These are phyloP conservation scores for Amphipoea oculea DNA, from an alignment of 2,888 invertebrate species.

Conservation along the genomic window DNA sequence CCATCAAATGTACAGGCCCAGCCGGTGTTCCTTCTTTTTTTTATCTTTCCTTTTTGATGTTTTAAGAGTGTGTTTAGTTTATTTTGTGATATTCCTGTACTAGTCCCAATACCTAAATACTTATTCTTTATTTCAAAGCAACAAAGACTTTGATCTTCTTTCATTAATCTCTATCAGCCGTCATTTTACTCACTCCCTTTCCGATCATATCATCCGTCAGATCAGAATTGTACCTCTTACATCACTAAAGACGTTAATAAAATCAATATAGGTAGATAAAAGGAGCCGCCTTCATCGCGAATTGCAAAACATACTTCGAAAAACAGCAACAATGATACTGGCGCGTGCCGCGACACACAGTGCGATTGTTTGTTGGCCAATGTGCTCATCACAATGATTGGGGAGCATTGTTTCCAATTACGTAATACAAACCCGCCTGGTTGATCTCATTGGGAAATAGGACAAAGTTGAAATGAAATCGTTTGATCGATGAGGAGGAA, in stretches of 20 bases:
- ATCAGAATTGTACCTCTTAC: background rate
- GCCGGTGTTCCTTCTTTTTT: background rate
- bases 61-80: too few relatives aligned
- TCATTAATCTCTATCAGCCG: background rate
- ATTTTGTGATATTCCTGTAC: too few relatives aligned
- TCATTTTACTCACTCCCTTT: background rate
- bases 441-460: slow-evolving; percentile 24
- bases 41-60: too few relatives aligned
- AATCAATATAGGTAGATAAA: slow-evolving; percentile 1
- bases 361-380: slow-evolving; percentile 57
- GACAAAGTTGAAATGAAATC: background rate
- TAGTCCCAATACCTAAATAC: too few relatives aligned
- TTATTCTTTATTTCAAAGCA: background rate
- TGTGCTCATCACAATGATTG: slow-evolving; percentile 59
- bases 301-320: slow-evolving; percentile 46
- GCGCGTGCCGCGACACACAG: slow-evolving; percentile 49
- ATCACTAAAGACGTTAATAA: slow-evolving; percentile 5
- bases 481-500: background rate
- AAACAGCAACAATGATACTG: slow-evolving; percentile 47
- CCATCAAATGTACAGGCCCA: background rate
- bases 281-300: background rate
- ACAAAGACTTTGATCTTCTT: background rate
- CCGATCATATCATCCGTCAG: background rate
- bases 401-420: slow-evolving; percentile 56
- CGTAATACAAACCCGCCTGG: slow-evolving; percentile 30